Evolutionary conservation across 35 echinoderm and acorn worm species (phyloP).

Genomic region (Stichopus chloronotus): DNA sequence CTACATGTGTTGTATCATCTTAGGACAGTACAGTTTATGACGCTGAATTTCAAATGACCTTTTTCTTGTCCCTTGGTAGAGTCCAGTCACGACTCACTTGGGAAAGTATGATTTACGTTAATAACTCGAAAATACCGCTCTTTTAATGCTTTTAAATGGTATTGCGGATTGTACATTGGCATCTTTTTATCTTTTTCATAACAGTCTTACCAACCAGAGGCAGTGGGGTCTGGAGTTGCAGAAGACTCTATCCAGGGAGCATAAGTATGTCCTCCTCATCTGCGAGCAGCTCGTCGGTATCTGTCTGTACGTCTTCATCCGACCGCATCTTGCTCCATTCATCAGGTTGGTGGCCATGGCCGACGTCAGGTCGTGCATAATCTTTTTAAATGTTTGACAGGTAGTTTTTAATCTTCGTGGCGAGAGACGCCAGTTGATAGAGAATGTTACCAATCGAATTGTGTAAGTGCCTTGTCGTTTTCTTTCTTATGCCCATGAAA

Average conservation of each 20-base stretch:
- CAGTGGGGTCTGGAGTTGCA: conserved; percentile 84
- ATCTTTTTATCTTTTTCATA: not conserved
- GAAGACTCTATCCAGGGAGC: conserved; percentile 79
- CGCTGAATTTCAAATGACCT: no score
- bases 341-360: conserved; percentile 68
- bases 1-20: not conserved
- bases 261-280: conserved; percentile 83
- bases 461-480: not conserved
- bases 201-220: conserved; percentile 83
- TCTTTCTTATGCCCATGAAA: not conserved
- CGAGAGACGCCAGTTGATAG: no score
- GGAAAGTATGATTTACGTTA: no score
- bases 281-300: conserved; percentile 93
- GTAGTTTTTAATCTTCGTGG: not conserved
- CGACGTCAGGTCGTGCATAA: not conserved
- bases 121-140: no score
- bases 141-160: no score
- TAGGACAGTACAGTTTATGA: no score
- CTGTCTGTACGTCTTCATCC: conserved; percentile 88
- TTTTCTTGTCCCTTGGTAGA: no score
- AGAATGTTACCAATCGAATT: not conserved
- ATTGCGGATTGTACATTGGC: no score
- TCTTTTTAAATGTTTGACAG: not conserved
- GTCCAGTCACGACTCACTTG: no score
- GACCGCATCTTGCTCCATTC: conserved; percentile 80